phyloP scores from a whole-genome alignment of 1,140 invertebrate genomes.

The Diabrotica undecimpunctata region DNA sequence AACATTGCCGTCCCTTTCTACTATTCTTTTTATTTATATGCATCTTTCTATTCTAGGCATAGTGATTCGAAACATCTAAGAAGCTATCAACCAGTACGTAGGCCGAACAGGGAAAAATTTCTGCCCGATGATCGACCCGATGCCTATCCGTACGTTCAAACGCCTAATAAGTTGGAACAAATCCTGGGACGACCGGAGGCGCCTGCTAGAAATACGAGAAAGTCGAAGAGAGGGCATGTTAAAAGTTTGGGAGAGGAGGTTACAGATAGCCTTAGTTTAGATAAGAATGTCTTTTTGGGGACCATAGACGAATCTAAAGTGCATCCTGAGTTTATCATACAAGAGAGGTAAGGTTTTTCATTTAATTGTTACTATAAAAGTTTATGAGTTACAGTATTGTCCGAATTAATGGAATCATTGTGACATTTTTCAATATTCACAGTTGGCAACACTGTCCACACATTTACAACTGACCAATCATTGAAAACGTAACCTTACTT shows the following conservation, averaged over 20 bases:
- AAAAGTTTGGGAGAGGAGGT: constrained; percentile 48
- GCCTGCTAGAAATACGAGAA: constrained; percentile 36
- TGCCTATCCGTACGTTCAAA: constrained; percentile 37
- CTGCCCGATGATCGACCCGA: constrained; percentile 30
- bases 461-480: too few relatives aligned
- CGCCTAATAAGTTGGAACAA: constrained; percentile 43
- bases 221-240: constrained; percentile 40
- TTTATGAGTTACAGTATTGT: not conserved
- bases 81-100: constrained; percentile 19
- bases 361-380: constrained; percentile 1
- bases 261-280: constrained; percentile 35
- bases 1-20: too few relatives aligned
- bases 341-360: not conserved
- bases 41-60: constrained; percentile 3
- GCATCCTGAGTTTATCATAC: constrained; percentile 16
- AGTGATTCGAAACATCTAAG: constrained; percentile 4
- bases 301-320: constrained; percentile 43
- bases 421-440: too few relatives aligned
- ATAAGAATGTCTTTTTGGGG: constrained; percentile 41
- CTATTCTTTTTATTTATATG: not conserved
- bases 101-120: constrained; percentile 21
- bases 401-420: constrained; percentile 4
- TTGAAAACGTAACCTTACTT: too few relatives aligned
- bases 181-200: constrained; percentile 44
- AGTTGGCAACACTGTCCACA: too few relatives aligned